Base-by-base conservation (phyloP, 2,888 invertebrate species). In the Gerris lacustris region DNA sequence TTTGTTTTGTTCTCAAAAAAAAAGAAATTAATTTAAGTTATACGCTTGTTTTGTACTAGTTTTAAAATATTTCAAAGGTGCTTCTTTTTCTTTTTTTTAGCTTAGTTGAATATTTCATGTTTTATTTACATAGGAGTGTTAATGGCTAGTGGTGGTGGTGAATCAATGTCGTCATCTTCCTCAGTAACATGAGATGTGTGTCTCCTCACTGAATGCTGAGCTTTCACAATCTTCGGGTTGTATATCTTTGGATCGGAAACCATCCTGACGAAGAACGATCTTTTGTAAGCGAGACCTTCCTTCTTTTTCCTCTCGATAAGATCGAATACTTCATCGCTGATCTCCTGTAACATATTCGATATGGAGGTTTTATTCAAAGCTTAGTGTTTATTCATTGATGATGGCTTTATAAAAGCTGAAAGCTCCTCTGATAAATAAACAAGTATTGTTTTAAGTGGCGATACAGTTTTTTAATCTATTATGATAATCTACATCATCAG, bases 181-280 rank as follows among this genome's bases (percentile, higher is more conserved):
- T 73, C 73, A 17, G 72, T 75, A 17, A 84, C 84, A 15, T 85
- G 84, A 66, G 81, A 81, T 0, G 85, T 83, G 66, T 85, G 83
- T 44, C 85, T 82, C 71, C 86, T 82, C 45, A 82, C 81, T 5
- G 87, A 85, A 68, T 89, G 86, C 68, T 88, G 84, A 0, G 88
- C 86, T 81, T 89, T 89, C 79, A 88, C 89, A 78, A 94, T 94
- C 73, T 92, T 91, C 47, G 94, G 94, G 82, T 94, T 94, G 84
- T 94, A 94, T 78, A 96, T 91, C 82, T 96, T 96, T 4, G 96
- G 96, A 84, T 96, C 96, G 80, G 93, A 93, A 74, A 95, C 96
- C 96, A 96, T 96, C 68, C 96, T 91, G 71, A 96, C 96, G 82
- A 96, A 95, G 85, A 96, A 96, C 15, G 95, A 94, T 69, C 96